A percentile compares a stretch with the other conserved stretches of the same genome.
Conservation (phyloP, 1,140 invertebrate species). For the Sycophaga agraensis region DNA sequence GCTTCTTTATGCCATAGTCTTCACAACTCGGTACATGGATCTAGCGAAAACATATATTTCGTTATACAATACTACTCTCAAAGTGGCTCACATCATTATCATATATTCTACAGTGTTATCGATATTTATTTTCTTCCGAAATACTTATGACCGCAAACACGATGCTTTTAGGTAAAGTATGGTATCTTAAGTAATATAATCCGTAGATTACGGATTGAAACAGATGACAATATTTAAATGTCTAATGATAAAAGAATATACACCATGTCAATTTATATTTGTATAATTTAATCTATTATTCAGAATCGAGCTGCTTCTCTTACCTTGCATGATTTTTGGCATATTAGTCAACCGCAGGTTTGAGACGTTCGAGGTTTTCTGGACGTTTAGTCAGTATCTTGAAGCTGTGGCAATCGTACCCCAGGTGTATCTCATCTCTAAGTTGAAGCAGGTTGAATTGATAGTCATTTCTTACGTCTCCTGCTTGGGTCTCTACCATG, state of each 20-base stretch:
- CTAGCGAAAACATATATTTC: slow-evolving; percentile 3
- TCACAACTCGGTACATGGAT: slow-evolving; percentile 12
- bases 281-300: too few species aligned
- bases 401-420: slow-evolving; percentile 22
- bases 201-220: too few species aligned
- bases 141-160: slow-evolving; percentile 17
- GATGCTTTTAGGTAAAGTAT: slow-evolving; percentile 27
- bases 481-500: slow-evolving; percentile 9
- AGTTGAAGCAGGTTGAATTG: slow-evolving; percentile 17
- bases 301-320: slow-evolving; percentile 21
- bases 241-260: too few species aligned
- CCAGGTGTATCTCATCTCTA: slow-evolving; percentile 20
- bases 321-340: slow-evolving; percentile 13
- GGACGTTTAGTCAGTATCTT: slow-evolving; percentile 16
- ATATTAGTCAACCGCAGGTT: slow-evolving; percentile 8
- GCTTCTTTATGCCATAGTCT: slow-evolving; percentile 16
- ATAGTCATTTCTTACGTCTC: slow-evolving; percentile 14
- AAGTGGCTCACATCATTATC: slow-evolving; percentile 9
- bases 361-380: not conserved
- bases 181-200: too few species aligned
- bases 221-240: too few species aligned
- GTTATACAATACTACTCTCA: slow-evolving; percentile 19
- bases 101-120: slow-evolving; percentile 18
- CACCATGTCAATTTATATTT: too few species aligned
- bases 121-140: slow-evolving; percentile 22